Evolutionary conservation across 2,888 invertebrate genomes (phyloP).

Genomic region (Drosophila suboccidentalis): DNA sequence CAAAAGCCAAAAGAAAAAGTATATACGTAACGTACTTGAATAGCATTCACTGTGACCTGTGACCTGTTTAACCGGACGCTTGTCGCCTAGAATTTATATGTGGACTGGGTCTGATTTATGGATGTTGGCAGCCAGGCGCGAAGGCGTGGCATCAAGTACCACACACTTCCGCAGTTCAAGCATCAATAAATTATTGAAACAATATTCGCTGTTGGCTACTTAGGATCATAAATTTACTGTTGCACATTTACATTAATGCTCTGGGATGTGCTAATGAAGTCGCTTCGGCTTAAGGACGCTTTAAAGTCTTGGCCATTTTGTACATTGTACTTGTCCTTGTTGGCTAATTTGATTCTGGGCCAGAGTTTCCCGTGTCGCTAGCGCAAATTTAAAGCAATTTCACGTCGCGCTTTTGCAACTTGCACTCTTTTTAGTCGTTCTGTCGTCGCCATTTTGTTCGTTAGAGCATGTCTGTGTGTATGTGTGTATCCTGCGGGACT

Average conservation of each 20-base stretch:
- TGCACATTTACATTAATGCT: slow-evolving; percentile 45
- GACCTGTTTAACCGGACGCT: slow-evolving; percentile 62
- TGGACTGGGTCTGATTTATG: slow-evolving; percentile 63
- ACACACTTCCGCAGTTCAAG: slow-evolving; percentile 22
- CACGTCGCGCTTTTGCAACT: slow-evolving; percentile 17
- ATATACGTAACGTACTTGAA: slow-evolving; percentile 35
- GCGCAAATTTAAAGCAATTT: slow-evolving; percentile 44
- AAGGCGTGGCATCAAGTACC: slow-evolving; percentile 51
- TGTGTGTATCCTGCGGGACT: slow-evolving; percentile 43
- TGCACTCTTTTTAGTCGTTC: slow-evolving; percentile 13
- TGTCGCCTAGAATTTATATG: slow-evolving; percentile 67
- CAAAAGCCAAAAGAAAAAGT: neutral
- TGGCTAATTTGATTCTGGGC: slow-evolving; percentile 35
- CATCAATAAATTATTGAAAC: slow-evolving; percentile 75
- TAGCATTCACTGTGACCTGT: slow-evolving; percentile 19
- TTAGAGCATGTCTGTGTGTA: slow-evolving; percentile 9
- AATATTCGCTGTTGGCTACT: slow-evolving; percentile 32
- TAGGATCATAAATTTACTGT: slow-evolving; percentile 37
- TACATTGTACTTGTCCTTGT: slow-evolving; percentile 49
- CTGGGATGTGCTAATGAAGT: slow-evolving; percentile 44
- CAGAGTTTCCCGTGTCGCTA: slow-evolving; percentile 9
- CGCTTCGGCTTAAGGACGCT: slow-evolving; percentile 14
- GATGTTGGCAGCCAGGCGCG: slow-evolving; percentile 4
- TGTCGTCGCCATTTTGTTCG: slow-evolving; percentile 52
- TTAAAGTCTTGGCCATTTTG: slow-evolving; percentile 23